Evolutionary conservation across 2,888 invertebrate species (phyloP), one percentile per base, ranked within the genome.

Genomic region (Lasioglossum villosulum): DNA sequence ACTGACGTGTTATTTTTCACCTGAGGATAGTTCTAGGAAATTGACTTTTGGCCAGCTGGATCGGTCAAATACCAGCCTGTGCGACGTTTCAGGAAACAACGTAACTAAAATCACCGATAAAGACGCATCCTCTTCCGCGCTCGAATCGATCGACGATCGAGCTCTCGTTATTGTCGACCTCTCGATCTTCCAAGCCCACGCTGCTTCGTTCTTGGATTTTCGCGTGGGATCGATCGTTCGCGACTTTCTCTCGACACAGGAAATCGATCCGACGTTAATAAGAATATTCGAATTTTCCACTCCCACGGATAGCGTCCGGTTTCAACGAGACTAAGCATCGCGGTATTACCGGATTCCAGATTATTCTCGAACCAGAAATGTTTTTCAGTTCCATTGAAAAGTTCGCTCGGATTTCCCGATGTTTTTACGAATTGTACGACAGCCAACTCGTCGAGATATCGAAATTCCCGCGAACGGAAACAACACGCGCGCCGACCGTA

Each of bases 41-140:
- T n/a, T n/a, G n/a, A n/a, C n/a, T n/a, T n/a, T n/a, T n/a, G n/a
- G n/a, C n/a, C n/a, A n/a, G n/a, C n/a, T n/a, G n/a, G n/a, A n/a
- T n/a, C n/a, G n/a, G n/a, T n/a, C n/a, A n/a, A n/a, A n/a, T n/a
- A n/a, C n/a, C n/a, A n/a, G n/a, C n/a, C n/a, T n/a, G n/a, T n/a
- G n/a, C n/a, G 75, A 48, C 34, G 77, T 75, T 84, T 77, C 80
- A 71, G 74, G 74, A 79, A 79, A 86, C 81, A 75, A 71, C 74
- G 82, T 70, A 79, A 70, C 73, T 78, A 75, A 84, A 90, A 89
- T 89, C 75, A 86, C 71, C 84, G 90, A 90, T 90, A 89, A 90
- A 90, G 66, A 78, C 72, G 89, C 85, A 87, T 89, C 89, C 81
- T 84, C 81, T 85, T 89, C 87, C 82, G 52, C 78, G 81, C 89